Conservation (phyloP, 1,140 invertebrate species). For the Sitophilus oryzae region DNA sequence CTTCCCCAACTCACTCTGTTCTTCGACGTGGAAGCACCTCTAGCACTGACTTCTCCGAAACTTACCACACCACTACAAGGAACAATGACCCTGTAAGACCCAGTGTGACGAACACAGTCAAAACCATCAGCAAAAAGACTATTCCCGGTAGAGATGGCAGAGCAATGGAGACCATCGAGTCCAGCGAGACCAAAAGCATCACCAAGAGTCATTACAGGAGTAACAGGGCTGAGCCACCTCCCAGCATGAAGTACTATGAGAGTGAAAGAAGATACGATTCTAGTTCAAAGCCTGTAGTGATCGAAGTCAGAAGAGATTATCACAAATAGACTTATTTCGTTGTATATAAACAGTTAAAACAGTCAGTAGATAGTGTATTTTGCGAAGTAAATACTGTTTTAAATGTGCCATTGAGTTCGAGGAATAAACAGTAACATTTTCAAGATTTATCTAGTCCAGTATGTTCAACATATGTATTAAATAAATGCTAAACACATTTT, state of each 20-base stretch:
- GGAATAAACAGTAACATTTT: neutral
- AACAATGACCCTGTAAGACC: constrained; percentile 58
- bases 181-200: constrained; percentile 60
- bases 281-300: constrained; percentile 44
- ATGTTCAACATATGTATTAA: too few species aligned
- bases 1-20: constrained; percentile 33
- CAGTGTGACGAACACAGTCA: constrained; percentile 60
- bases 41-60: constrained; percentile 65
- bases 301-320: constrained; percentile 49
- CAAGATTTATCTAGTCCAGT: neutral
- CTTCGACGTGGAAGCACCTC: constrained; percentile 53
- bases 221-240: constrained; percentile 34
- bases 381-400: neutral
- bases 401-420: neutral
- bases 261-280: constrained; percentile 43
- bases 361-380: too few species aligned
- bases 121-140: constrained; percentile 60
- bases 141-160: constrained; percentile 56
- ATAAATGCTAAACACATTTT: too few species aligned
- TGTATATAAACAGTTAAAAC: too few species aligned
- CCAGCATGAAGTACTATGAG: constrained; percentile 46
- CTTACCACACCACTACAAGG: constrained; percentile 58
- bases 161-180: constrained; percentile 56
- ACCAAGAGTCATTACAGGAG: constrained; percentile 57
- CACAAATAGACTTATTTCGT: too few species aligned